A percentile compares a stretch with the other conserved stretches of the same genome.
These are phyloP conservation scores for Typhlomys cinereus DNA, from an alignment of 2,113 vertebrate genomes.

Conservation along the genomic window DNA sequence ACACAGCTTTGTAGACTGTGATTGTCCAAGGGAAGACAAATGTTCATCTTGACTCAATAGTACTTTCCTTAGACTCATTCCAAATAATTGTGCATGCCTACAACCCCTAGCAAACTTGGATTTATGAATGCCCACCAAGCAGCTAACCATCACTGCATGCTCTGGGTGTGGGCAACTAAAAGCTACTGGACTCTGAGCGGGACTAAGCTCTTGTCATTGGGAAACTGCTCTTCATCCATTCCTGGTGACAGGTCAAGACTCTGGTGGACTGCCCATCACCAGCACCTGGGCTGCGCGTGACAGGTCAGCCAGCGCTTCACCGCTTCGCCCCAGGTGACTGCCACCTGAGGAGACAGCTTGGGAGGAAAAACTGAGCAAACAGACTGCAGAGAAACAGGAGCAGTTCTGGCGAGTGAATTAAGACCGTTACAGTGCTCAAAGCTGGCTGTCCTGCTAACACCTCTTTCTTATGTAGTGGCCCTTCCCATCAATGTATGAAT, in stretches of 20 bases:
- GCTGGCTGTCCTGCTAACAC: conserved; percentile 1
- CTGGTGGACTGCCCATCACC: neutral
- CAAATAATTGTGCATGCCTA: conserved; percentile 9
- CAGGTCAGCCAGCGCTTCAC: neutral
- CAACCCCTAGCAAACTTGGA: conserved; percentile 24
- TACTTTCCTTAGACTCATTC: neutral
- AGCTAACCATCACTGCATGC: neutral
- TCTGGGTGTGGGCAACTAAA: conserved; percentile 1
- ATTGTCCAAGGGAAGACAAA: conserved; percentile 35
- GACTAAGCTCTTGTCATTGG: neutral
- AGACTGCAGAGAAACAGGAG: neutral
- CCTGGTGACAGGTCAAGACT: neutral
- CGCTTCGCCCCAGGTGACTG: neutral
- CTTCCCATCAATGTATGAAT: neutral
- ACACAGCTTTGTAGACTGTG: neutral
- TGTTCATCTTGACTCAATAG: neutral
- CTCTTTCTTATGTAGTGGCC: neutral
- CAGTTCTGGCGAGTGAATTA: neutral
- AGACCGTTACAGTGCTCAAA: neutral
- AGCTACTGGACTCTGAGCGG: neutral
- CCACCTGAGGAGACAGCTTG: neutral
- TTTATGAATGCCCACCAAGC: neutral
- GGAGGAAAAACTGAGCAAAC: neutral
- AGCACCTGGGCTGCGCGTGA: neutral
- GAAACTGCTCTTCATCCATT: conserved; percentile 33